Conservation (phyloP, 2,888 invertebrate species). For the Aporophyla lueneburgensis region DNA sequence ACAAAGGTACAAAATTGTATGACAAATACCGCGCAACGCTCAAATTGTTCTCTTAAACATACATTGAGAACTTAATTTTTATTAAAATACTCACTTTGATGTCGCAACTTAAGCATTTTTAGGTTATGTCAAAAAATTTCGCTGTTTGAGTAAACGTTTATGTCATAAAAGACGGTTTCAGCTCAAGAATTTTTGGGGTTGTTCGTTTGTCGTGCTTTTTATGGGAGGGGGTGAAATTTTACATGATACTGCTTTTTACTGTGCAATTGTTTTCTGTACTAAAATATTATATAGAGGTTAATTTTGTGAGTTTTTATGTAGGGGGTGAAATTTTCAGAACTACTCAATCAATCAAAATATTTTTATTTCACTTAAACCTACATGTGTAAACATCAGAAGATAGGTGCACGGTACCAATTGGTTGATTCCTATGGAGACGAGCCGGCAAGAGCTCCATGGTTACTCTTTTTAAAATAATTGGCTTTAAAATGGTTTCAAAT, state of each 20-base stretch:
- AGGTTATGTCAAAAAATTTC: conserved; percentile 39
- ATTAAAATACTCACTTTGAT: conserved; percentile 64
- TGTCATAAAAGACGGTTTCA: conserved; percentile 14
- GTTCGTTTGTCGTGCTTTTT: not conserved
- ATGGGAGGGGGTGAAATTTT: conserved; percentile 13
- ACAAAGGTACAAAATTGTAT: conserved; percentile 57
- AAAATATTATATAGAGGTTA: too few species aligned
- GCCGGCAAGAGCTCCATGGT: too few species aligned
- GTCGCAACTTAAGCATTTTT: conserved; percentile 36
- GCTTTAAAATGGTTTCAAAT: too few species aligned
- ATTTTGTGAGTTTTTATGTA: not conserved
- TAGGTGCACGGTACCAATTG: too few species aligned
- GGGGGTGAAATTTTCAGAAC: not conserved
- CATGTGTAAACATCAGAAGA: too few species aligned
- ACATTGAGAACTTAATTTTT: conserved; percentile 58
- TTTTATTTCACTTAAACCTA: too few species aligned
- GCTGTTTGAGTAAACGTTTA: conserved; percentile 15
- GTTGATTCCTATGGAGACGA: too few species aligned
- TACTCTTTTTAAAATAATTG: too few species aligned
- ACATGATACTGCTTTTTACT: not conserved
- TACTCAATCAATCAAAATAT: too few species aligned
- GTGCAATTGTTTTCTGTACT: not conserved
- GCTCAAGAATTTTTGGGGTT: conserved; percentile 35
- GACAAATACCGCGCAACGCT: conserved; percentile 48
- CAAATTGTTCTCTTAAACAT: conserved; percentile 50